Base-by-base conservation (phyloP, 2,888 invertebrate species). In the Aspidapion aeneum region DNA sequence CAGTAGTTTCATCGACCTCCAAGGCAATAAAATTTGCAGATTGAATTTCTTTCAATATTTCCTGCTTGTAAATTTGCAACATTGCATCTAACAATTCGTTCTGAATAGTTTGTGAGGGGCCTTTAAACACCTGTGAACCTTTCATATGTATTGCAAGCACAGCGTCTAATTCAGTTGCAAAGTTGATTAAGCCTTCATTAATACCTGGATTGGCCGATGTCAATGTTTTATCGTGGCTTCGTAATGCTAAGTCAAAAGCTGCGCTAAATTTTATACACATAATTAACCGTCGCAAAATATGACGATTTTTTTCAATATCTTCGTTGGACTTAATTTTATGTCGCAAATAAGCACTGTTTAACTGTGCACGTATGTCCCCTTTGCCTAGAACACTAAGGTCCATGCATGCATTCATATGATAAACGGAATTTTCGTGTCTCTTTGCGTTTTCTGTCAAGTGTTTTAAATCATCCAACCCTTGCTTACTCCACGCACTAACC, bases 91-190 rank as follows among this genome's bases (percentile, higher is more conserved):
- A 54, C n/a, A 66, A 52, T 50, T 66, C 66, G 22, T 66, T 66
- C 56, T 61, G 66, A 51, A 66, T 63, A 12, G 61, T 61, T 58
- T 66, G 60, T 50, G 61, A 66, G n/a, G n/a, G n/a, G n/a, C 63
- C 66, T 48, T 58, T 57, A 57, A 66, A 63, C 18, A 66, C 61
- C 17, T 58, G 35, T 55, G 66, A 49, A 50, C 61, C 64, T 60
- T 57, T 21, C 55, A 62, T 55, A 60, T 64, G 63, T 48, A 61
- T 19, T 55, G 57, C 61, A 5, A 65, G 51, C 63, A 58, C 64
- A 55, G 20, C 35, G 49, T n/a, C n/a, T n/a, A n/a, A n/a, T n/a
- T 68, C 67, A n/a, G 63, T 60, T 7, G 54, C 22, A 57, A 66
- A 67, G 61, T 66, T 52, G 35, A 67, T 61, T 5, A 67, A 52